A percentile compares a stretch with the other conserved stretches of the same genome.
Evolutionary conservation across 2,113 vertebrate genomes (phyloP).

Genomic region (Callocephalon fimbriatum): DNA sequence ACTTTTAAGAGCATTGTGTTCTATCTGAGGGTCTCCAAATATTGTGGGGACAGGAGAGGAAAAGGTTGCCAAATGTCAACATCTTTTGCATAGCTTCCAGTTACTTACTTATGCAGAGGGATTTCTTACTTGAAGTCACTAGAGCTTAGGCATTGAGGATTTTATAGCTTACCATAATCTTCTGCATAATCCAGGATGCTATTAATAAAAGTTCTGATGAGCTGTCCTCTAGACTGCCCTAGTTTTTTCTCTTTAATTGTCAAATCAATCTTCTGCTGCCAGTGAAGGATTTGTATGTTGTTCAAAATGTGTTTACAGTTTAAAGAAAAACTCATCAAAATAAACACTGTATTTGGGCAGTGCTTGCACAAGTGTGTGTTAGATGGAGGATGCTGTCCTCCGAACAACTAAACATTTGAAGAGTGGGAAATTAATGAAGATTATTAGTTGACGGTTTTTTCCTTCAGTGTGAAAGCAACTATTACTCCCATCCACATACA

Average conservation of each 20-base stretch:
- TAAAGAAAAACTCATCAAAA: neutral
- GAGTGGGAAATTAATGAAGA: neutral
- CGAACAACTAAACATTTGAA: neutral
- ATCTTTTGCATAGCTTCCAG: neutral
- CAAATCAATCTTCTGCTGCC: neutral
- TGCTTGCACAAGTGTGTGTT: neutral
- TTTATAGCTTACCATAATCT: neutral
- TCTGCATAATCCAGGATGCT: constrained; percentile 29
- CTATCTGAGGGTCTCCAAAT: neutral
- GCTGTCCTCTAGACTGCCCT: neutral
- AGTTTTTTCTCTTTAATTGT: neutral
- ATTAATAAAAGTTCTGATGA: constrained; percentile 38
- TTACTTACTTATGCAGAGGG: neutral
- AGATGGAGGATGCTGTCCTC: neutral
- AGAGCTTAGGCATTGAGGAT: constrained; percentile 3
- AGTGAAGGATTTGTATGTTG: neutral
- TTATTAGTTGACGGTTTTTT: neutral
- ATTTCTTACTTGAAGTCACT: neutral
- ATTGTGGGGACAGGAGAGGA: neutral
- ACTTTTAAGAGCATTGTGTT: neutral
- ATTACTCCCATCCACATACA: neutral
- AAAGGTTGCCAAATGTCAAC: neutral
- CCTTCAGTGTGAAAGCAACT: neutral
- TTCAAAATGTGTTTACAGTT: neutral
- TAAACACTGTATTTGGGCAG: neutral